A percentile compares a stretch with the other conserved stretches of the same genome.
Evolutionary conservation across 2,797 vertebrate genomes (phyloP).

Genomic region (Holocentrus rufus): DNA sequence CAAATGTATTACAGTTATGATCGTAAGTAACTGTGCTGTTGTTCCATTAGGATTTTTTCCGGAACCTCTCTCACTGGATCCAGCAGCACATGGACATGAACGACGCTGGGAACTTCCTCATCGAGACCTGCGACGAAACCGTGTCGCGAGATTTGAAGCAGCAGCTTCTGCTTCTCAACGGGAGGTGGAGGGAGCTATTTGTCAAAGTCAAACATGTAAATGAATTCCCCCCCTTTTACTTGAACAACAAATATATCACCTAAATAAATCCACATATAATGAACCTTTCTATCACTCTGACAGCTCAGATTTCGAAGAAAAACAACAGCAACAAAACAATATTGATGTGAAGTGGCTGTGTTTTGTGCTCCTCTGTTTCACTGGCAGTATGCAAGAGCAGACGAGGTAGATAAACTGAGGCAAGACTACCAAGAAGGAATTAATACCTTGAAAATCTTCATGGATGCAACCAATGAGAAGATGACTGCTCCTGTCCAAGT

Average conservation of each 20-base stretch:
- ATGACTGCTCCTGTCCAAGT: constrained; percentile 88
- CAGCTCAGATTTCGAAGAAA: not conserved
- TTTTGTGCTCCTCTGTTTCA: constrained; percentile 19
- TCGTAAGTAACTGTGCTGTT: not conserved
- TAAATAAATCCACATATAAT: not conserved
- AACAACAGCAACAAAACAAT: too few relatives aligned
- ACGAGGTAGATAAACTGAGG: constrained; percentile 92
- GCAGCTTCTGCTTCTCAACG: constrained; percentile 94
- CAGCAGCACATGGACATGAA: constrained; percentile 98
- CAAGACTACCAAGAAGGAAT: constrained; percentile 91
- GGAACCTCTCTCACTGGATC: constrained; percentile 95
- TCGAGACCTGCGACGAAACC: constrained; percentile 95
- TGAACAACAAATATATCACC: not conserved
- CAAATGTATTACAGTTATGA: not conserved
- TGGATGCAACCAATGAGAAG: constrained; percentile 88
- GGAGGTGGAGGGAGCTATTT: constrained; percentile 96
- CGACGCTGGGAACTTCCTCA: constrained; percentile 97
- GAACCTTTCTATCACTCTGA: not conserved
- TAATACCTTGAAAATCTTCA: constrained; percentile 87
- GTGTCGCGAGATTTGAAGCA: constrained; percentile 97
- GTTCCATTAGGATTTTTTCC: constrained; percentile 90
- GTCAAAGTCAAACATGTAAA: constrained; percentile 97
- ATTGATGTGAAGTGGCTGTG: not conserved
- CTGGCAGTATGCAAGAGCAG: constrained; percentile 91
- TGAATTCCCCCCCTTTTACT: not conserved